These are phyloP conservation scores for Epistrophella euchroma DNA, from an alignment of 2,888 invertebrate species.

Conservation along the genomic window DNA sequence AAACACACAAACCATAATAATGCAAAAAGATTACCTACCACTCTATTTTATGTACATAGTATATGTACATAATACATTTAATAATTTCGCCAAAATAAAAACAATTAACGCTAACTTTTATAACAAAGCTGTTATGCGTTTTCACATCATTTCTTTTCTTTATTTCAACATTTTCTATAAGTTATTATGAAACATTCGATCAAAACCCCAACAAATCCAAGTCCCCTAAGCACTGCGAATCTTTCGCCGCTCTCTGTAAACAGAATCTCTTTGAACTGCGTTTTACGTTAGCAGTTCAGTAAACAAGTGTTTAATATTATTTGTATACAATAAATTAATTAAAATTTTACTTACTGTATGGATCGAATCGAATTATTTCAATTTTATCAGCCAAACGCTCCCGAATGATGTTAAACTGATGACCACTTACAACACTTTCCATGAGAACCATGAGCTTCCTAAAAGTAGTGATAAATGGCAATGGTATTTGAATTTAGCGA, in stretches of 20 bases:
- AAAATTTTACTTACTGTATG: slow-evolving; percentile 86
- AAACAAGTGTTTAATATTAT: not conserved
- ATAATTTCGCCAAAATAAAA: not conserved
- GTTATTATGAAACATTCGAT: slow-evolving; percentile 21
- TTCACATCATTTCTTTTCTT: not conserved
- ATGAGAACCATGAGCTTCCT: slow-evolving; percentile 91
- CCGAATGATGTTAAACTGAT: slow-evolving; percentile 87
- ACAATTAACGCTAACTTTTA: not conserved
- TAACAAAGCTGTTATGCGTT: not conserved
- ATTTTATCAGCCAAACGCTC: slow-evolving; percentile 91
- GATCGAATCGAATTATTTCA: slow-evolving; percentile 90
- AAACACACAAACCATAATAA: too few species aligned
- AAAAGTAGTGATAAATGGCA: slow-evolving; percentile 19
- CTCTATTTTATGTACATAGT: not conserved
- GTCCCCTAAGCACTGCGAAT: slow-evolving; percentile 86
- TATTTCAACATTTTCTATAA: slow-evolving; percentile 24
- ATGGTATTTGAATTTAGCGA: not conserved
- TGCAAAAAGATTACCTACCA: not conserved
- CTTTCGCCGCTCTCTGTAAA: slow-evolving; percentile 91
- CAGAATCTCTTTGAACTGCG: slow-evolving; percentile 88
- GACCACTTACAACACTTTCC: slow-evolving; percentile 92
- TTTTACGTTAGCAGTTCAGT: slow-evolving; percentile 77
- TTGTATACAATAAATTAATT: not conserved
- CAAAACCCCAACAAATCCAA: not conserved
- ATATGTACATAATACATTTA: too few species aligned